Conservation (phyloP, 2,888 invertebrate genomes). For the Melieria crassipennis region DNA sequence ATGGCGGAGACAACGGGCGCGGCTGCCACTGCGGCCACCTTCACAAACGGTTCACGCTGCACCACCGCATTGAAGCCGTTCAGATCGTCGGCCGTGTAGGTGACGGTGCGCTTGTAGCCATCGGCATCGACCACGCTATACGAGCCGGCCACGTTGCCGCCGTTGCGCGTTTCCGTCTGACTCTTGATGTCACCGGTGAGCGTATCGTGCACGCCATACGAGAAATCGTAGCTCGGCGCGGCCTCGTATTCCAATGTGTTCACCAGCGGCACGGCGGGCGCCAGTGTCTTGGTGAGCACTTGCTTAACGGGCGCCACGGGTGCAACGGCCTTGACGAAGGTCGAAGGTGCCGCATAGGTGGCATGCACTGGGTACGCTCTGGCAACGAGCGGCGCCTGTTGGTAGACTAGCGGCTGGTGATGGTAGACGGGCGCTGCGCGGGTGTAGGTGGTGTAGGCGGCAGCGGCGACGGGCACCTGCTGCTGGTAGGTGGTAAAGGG, state of each 20-base stretch:
- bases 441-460: conserved; percentile 30
- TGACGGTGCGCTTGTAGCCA: conserved; percentile 68
- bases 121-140: conserved; percentile 69
- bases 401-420: conserved; percentile 35
- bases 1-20: conserved; percentile 40
- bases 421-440: conserved; percentile 35
- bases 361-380: conserved; percentile 43
- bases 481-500: conserved; percentile 52
- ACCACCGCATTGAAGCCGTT: conserved; percentile 71
- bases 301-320: conserved; percentile 28
- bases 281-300: conserved; percentile 31
- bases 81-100: conserved; percentile 69
- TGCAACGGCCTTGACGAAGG: conserved; percentile 21
- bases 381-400: conserved; percentile 26
- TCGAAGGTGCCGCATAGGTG: conserved; percentile 23
- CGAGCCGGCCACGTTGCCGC: conserved; percentile 68
- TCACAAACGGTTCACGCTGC: conserved; percentile 65
- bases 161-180: conserved; percentile 68
- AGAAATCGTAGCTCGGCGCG: conserved; percentile 65
- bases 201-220: conserved; percentile 68
- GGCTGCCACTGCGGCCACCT: conserved; percentile 44
- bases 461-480: conserved; percentile 30
- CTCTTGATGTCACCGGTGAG: conserved; percentile 68
- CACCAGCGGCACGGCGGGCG: conserved; percentile 29
- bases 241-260: conserved; percentile 55